Evolutionary conservation across 30 jellyfish, hydroid and myxozoan genomes (phyloP), one percentile per base, ranked within the genome.

Genomic region (Aurelia coerulea): DNA sequence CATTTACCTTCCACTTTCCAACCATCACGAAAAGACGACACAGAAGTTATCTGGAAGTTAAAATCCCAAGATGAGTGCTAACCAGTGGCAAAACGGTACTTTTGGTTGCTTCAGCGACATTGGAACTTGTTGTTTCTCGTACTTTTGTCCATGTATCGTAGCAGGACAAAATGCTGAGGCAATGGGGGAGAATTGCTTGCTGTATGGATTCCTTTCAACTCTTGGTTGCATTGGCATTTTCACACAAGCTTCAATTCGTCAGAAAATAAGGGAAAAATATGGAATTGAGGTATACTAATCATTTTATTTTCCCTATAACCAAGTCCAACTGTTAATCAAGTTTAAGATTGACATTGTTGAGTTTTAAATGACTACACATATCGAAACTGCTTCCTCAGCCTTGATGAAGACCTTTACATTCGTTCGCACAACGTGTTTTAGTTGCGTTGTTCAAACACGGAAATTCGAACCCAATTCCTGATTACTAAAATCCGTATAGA

Each of bases 81-180:
- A 67, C 90, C 81, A 80, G 8, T 92, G 92, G 89, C 88, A 86
- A 84, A 88, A 92, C 82, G 97, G 98, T 16, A 82, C 68, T 17
- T 92, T 63, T 76, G 95, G 94, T 34, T 92, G 98, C 87, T 80
- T 80, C 73, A 81, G 91, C 82, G 97, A 92, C 88, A 67, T 87
- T 10, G 92, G 96, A 19, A 23, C 76, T n/a, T 92, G 98, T 64
- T 74, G 83, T 62, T 53, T 92, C 68, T 87, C 98, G 31, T 87
- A 76, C 63, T 92, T 92, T 49, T 78, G 90, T 85, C 98, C 98
- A 4, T 92, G 98, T 60, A 52, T 86, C 6, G 86, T 88, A 42
- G 97, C 98, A 11, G 98, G 98, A 19, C 80, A 92, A 70, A 92
- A 92, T 66, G 98, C 98, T 2, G 98, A 92, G 56, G 96, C 95